These are phyloP conservation scores for Chaenodraco wilsoni DNA, from an alignment of 2,797 vertebrate genomes.

Conservation along the genomic window DNA sequence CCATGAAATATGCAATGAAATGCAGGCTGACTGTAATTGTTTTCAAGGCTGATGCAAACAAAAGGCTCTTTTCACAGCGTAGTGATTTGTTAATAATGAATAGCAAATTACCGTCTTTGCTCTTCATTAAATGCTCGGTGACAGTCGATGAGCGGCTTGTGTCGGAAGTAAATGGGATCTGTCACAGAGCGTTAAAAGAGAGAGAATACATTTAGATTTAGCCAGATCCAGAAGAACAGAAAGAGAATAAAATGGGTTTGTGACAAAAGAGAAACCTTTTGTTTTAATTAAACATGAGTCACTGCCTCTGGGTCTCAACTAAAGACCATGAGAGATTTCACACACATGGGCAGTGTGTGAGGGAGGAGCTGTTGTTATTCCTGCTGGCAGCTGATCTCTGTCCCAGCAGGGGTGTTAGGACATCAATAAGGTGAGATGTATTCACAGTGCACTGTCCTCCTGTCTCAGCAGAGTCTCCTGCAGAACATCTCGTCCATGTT, in stretches of 20 bases:
- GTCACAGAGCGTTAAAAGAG: slow-evolving; percentile 51
- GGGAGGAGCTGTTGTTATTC: slow-evolving; percentile 34
- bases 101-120: slow-evolving; percentile 66
- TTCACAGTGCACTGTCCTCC: slow-evolving; percentile 21
- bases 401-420: slow-evolving; percentile 30
- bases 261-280: slow-evolving; percentile 9
- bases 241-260: background rate
- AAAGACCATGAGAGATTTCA: slow-evolving; percentile 41
- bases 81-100: slow-evolving; percentile 69
- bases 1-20: slow-evolving; percentile 58
- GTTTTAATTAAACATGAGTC: slow-evolving; percentile 40
- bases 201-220: slow-evolving; percentile 19
- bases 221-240: slow-evolving; percentile 12
- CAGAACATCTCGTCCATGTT: background rate
- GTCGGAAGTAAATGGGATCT: slow-evolving; percentile 66
- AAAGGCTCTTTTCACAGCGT: slow-evolving; percentile 60
- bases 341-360: slow-evolving; percentile 27
- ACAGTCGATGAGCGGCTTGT: slow-evolving; percentile 56
- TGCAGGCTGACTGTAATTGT: slow-evolving; percentile 56
- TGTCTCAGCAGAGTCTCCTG: slow-evolving; percentile 4
- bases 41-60: slow-evolving; percentile 57
- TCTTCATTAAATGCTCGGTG: slow-evolving; percentile 64
- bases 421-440: slow-evolving; percentile 33
- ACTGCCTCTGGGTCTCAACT: slow-evolving; percentile 25
- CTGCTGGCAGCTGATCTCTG: slow-evolving; percentile 44